These are phyloP conservation scores for Zonotrichia albicollis DNA, from an alignment of 2,797 vertebrate species.

Conservation along the genomic window DNA sequence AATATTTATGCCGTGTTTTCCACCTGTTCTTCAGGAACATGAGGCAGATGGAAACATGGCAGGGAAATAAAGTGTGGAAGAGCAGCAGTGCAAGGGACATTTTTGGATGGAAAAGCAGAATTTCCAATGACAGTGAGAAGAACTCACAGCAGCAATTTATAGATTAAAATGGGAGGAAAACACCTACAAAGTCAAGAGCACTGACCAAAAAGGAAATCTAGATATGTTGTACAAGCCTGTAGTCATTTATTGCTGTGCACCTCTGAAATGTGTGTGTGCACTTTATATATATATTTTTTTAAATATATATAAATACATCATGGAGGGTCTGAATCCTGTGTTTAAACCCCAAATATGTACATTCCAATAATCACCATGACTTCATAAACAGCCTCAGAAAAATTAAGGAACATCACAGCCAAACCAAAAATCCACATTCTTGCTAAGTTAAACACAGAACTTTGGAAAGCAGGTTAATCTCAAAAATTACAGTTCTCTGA, in stretches of 20 bases:
- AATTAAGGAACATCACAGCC: rapidly evolving
- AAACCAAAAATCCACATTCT: neutral
- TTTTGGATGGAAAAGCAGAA: neutral
- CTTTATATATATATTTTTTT: neutral
- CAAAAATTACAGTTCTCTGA: neutral
- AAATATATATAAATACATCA: neutral
- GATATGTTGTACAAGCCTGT: neutral
- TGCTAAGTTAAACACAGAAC: neutral
- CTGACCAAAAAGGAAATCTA: neutral
- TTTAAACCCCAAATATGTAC: neutral
- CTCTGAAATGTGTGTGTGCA: neutral
- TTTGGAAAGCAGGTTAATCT: neutral
- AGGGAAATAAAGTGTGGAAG: neutral
- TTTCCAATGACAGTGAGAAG: neutral
- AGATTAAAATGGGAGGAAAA: neutral
- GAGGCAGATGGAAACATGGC: no score
- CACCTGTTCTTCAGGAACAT: neutral
- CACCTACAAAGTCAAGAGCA: neutral
- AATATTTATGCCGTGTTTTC: neutral
- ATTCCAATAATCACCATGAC: neutral
- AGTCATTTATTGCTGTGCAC: neutral
- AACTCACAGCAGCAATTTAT: neutral
- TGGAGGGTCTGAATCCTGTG: neutral
- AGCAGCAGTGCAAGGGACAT: neutral
- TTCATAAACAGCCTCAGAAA: neutral